Percentiles rank a stretch among this genome's conserved stretches.
phyloP scores from a whole-genome alignment of 2,113 vertebrate genomes.

The Pachyramphus minor region DNA sequence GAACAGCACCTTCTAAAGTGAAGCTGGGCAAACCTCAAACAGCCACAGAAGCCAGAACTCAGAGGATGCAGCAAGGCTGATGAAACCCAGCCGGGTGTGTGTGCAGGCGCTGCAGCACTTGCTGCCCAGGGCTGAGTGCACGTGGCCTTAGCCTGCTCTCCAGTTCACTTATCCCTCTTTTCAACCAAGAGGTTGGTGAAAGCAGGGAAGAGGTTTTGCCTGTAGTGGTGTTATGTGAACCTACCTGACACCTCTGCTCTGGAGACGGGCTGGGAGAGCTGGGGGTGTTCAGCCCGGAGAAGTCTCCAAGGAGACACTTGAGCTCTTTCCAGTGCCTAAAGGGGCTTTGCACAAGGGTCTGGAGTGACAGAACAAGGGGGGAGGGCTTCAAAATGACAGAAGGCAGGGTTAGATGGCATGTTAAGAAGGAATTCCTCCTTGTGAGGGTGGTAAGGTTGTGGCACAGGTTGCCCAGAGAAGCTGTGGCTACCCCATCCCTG shows the following conservation, averaged over 20 bases:
- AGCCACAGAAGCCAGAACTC: background rate
- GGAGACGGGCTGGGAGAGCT: background rate
- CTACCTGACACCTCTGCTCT: background rate
- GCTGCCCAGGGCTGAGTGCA: background rate
- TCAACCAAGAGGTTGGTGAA: background rate
- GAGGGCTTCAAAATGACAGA: background rate
- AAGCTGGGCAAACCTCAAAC: background rate
- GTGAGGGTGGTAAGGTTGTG: accelerated
- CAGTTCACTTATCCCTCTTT: background rate
- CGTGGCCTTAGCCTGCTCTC: background rate
- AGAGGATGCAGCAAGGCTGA: background rate
- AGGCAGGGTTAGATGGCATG: background rate
- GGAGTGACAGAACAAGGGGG: background rate
- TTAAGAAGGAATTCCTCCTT: background rate
- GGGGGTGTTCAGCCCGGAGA: background rate
- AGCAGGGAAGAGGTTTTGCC: background rate
- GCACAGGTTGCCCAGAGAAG: background rate
- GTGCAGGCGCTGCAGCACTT: background rate
- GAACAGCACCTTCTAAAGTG: background rate
- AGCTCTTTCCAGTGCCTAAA: background rate
- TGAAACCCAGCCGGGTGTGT: background rate
- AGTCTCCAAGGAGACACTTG: background rate
- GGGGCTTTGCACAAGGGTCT: background rate
- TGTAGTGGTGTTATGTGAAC: background rate
- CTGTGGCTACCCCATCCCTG: background rate